These are phyloP conservation scores for Brachyptera risi DNA, from an alignment of 2,888 invertebrate species.

Conservation along the genomic window DNA sequence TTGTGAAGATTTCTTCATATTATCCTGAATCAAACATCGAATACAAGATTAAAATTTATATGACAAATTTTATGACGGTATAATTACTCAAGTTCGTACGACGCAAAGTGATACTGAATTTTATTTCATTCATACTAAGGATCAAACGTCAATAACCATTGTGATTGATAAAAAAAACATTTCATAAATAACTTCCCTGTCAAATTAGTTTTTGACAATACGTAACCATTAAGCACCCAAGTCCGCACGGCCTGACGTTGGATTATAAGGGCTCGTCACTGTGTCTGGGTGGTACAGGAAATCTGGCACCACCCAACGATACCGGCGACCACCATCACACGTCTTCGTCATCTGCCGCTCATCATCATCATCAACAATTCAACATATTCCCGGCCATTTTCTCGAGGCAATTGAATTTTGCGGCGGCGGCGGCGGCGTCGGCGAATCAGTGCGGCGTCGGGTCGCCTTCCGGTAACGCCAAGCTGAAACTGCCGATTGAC, in stretches of 20 bases:
- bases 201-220: too few relatives aligned
- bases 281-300: constrained; percentile 17
- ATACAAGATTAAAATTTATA: too few relatives aligned
- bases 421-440: constrained; percentile 49
- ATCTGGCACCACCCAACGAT: constrained; percentile 52
- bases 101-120: too few relatives aligned
- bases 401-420: constrained; percentile 82
- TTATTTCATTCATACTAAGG: too few relatives aligned
- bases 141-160: too few relatives aligned
- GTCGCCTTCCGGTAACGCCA: constrained; percentile 25
- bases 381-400: constrained; percentile 90
- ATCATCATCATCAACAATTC: constrained; percentile 65
- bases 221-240: constrained; percentile 11
- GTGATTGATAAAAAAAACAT: too few relatives aligned
- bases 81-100: too few relatives aligned
- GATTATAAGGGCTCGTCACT: constrained; percentile 35
- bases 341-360: constrained; percentile 49
- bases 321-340: constrained; percentile 54
- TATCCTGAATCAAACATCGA: too few relatives aligned
- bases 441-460: constrained; percentile 20
- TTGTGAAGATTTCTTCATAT: too few relatives aligned
- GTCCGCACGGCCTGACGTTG: constrained; percentile 34
- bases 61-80: too few relatives aligned
- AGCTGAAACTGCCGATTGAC: constrained; percentile 22
- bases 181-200: too few relatives aligned